Evolutionary conservation across 2,888 invertebrate genomes (phyloP).

Genomic region (Harpagoxenus sublaevis): DNA sequence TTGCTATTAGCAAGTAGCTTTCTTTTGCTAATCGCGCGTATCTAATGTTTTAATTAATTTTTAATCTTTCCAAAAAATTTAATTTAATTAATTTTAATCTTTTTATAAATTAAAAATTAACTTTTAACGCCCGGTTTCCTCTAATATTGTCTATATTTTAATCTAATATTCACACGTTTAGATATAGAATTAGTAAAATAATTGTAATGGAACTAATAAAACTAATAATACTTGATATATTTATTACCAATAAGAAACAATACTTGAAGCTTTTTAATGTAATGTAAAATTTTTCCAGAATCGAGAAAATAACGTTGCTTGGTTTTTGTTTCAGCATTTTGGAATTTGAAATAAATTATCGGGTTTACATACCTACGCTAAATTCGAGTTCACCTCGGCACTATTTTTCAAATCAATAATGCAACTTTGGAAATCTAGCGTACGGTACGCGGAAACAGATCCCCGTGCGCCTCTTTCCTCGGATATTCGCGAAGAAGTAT

Average conservation of each 20-base stretch:
- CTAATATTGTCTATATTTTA: too few species aligned
- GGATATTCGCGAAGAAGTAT: conserved; percentile 41
- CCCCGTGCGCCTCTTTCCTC: neutral
- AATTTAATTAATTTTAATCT: neutral
- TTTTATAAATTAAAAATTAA: neutral
- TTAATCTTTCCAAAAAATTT: neutral
- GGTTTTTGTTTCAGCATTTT: neutral
- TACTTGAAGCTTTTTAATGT: neutral
- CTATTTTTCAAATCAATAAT: conserved; percentile 30
- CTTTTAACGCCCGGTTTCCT: too few species aligned
- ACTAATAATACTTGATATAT: neutral
- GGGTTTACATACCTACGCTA: neutral
- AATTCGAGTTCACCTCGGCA: neutral
- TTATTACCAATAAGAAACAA: neutral
- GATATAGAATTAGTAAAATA: neutral
- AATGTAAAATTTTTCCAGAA: neutral
- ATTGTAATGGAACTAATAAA: neutral
- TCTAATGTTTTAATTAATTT: conserved; percentile 1
- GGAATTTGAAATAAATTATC: neutral
- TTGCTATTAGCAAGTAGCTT: neutral
- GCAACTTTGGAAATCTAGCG: conserved; percentile 1
- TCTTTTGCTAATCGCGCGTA: neutral
- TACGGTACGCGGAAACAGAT: neutral
- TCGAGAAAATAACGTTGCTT: neutral
- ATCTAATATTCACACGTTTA: neutral